Conservation (phyloP, 2,797 vertebrate species). For the Siniperca obscura region DNA sequence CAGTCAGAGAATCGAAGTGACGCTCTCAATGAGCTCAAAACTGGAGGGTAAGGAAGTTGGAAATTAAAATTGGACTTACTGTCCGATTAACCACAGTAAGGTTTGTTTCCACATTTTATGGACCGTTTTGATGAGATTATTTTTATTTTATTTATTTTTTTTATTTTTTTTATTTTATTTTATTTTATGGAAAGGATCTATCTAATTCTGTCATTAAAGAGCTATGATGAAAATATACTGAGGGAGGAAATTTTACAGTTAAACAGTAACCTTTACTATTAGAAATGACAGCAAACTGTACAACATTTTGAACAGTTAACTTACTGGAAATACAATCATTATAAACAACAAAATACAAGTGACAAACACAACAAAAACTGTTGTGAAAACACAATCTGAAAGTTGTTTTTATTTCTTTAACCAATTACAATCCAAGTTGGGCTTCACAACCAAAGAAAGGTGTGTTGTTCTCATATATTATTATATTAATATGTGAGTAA, state of each 20-base stretch:
- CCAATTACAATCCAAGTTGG: not conserved
- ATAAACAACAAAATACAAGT: not conserved
- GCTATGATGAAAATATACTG: not conserved
- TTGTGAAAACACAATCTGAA: not conserved
- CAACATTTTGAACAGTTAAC: not conserved
- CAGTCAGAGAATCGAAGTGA: not conserved
- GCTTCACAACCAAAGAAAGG: not conserved
- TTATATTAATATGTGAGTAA: not conserved
- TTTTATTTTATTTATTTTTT: too few relatives aligned
- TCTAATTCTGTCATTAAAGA: not conserved
- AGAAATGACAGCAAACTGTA: not conserved
- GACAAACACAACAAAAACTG: not conserved
- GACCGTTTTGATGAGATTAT: not conserved
- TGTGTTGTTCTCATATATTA: not conserved
- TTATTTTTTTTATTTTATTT: too few relatives aligned
- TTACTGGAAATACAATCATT: not conserved
- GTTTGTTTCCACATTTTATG: too few relatives aligned
- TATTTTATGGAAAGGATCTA: not conserved
- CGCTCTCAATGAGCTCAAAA: not conserved
- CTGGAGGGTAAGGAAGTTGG: not conserved
- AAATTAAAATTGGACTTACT: too few relatives aligned
- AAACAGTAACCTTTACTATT: too few relatives aligned
- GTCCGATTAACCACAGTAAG: too few relatives aligned
- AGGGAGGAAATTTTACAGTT: not conserved
- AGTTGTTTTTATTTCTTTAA: not conserved